A percentile compares a stretch with the other conserved stretches of the same genome.
phyloP scores from a whole-genome alignment of 2,888 invertebrate genomes.

The Mycalesis mineus region DNA sequence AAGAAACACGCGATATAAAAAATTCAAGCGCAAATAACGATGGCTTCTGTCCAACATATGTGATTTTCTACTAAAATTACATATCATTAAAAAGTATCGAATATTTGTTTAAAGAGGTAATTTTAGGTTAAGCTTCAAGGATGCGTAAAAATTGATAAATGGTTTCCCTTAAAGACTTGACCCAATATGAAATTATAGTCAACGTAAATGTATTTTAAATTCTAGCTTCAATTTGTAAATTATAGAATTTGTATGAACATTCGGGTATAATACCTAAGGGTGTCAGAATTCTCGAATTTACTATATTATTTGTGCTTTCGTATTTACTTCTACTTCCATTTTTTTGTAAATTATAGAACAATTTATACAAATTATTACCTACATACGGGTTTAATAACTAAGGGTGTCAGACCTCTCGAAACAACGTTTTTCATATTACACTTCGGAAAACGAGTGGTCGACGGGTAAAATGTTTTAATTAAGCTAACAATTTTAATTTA shows the following conservation, averaged over 20 bases:
- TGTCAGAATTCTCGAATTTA: not conserved
- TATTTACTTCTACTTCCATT: too few relatives aligned
- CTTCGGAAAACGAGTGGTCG: constrained; percentile 5
- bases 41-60: not conserved
- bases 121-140: not conserved
- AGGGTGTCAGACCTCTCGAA: not conserved
- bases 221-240: not conserved
- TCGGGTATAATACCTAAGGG: not conserved
- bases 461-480: constrained; percentile 6
- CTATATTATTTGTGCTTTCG: too few relatives aligned
- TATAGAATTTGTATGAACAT: not conserved
- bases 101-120: not conserved
- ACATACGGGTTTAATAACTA: not conserved
- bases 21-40: not conserved
- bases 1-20: constrained; percentile 3
- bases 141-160: not conserved
- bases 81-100: too few relatives aligned
- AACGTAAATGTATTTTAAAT: not conserved
- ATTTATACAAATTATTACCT: constrained; percentile 4
- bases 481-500: constrained; percentile 8
- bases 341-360: not conserved
- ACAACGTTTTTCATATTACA: constrained; percentile 10
- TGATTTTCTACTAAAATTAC: too few relatives aligned
- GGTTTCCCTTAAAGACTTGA: not conserved
- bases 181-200: not conserved